Evolutionary conservation across 2,888 invertebrate genomes (phyloP).

Genomic region (Hydriomena furcata): DNA sequence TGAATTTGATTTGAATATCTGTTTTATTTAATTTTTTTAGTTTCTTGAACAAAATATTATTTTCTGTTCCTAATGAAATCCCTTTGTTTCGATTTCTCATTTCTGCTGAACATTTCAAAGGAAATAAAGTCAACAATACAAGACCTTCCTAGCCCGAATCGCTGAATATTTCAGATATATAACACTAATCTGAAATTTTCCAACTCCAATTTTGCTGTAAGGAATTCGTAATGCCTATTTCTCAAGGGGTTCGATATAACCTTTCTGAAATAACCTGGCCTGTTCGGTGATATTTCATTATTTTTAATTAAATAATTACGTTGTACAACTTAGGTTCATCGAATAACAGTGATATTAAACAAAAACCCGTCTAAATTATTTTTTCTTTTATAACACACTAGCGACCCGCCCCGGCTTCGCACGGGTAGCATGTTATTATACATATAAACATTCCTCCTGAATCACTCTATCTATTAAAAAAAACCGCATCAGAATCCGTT

Average conservation of each 20-base stretch:
- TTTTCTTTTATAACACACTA: too few species aligned
- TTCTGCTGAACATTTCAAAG: neutral
- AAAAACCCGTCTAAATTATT: too few species aligned
- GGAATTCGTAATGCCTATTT: conserved; percentile 23
- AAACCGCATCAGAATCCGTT: too few species aligned
- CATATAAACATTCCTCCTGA: too few species aligned
- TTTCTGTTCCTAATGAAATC: too few species aligned
- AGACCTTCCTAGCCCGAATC: neutral
- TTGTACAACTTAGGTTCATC: too few species aligned
- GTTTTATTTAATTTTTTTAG: too few species aligned
- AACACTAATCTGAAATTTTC: conserved; percentile 24
- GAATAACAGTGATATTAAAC: neutral
- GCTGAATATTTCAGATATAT: conserved; percentile 21
- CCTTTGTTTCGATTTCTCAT: neutral
- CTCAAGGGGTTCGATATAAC: neutral
- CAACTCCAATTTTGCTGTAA: conserved; percentile 20
- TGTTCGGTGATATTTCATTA: conserved; percentile 3
- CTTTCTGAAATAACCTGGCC: conserved; percentile 1
- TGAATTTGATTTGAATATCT: too few species aligned
- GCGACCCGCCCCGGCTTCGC: too few species aligned
- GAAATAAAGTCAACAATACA: neutral
- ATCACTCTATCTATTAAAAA: too few species aligned
- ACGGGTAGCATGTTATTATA: too few species aligned
- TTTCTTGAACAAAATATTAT: too few species aligned
- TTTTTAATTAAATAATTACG: conserved; percentile 10